Evolutionary conservation across 2,113 vertebrate genomes (phyloP), one percentile per base, ranked within the genome.

Genomic region (Lophius piscatorius): DNA sequence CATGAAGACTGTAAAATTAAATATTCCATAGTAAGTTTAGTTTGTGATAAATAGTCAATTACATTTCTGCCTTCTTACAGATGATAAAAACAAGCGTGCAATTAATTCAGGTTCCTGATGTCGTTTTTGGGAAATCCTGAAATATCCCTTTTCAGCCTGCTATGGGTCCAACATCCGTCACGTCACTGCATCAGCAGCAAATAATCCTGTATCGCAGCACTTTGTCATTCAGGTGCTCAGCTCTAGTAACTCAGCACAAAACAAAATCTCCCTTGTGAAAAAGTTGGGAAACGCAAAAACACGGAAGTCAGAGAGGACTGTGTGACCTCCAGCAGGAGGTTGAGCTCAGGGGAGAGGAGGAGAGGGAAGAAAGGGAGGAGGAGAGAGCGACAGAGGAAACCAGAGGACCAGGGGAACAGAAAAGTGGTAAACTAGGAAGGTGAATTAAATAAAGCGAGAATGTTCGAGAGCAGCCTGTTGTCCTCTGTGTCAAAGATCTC

Each of bases 401-500:
- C 13, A 14, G 9, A 35, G 9, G 13, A 16, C 17, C 6, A 40
- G 3, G 18, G 29, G 11, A 31, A 31, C 29, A 31, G 29, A 39
- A 40, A 49, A 52, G 44, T 2, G 45, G 22, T 17, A 57, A 50
- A 46, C 8, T 14, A 21, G 44, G 26, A 20, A 24, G 54, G 57
- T 23, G 36, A 35, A 29, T 41, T n/a, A 11, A 28, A 52, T 31
- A 31, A 31, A 10, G 1, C 9, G 11, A 31, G 29, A 31, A 10
- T 31, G 8, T 10, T 31, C 9, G 62, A 72, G 63, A 36, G 71
- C 41, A 1, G 35, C 60, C 45, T 41, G 0, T 50, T 56, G 62
- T 72, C 61, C 20, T 67, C 70, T 55, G 23, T 20, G 18, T 54
- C 77, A 44, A 87, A 89, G 79, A 85, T 82, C 86, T 89, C 74